Base-by-base conservation (phyloP, 2,888 invertebrate genomes). In the Lysandra bellargus region DNA sequence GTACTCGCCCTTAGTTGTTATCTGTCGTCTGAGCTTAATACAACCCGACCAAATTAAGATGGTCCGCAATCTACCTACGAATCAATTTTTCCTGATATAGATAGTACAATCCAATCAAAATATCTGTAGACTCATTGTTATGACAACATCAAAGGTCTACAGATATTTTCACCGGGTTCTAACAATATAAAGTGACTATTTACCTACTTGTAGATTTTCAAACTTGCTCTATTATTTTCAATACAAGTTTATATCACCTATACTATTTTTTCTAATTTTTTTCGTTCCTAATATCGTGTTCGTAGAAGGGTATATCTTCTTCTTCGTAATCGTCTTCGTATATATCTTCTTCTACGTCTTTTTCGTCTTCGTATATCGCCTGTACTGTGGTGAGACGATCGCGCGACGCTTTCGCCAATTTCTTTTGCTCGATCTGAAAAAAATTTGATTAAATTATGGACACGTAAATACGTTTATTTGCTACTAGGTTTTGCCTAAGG, bases 381-480 rank as follows among this genome's bases (percentile, higher is more conserved):
- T 82, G 80, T n/a, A 83, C 7, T 12, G 85, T 84, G 33, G 87
- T 83, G 7, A 84, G 86, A 1, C 85, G 79, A 17, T 86, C 86
- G 4, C 86, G 87, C 77, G 87, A 80, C 78, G 88, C 86, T 79
- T 90, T 92, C 17, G 86, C 84, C 1, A 92, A 83, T 82, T 91
- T 92, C 80, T 89, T 91, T 82, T 92, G 90, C 57, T 88, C 85
- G 30, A 93, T 91, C 94, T 94, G 85, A 4, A 87, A 88, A 80
- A 9, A 64, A 80, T 80, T 17, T 5, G 77, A 75, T 60, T 5
- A 14, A 14, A 23, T 61, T n/a, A 61, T n/a, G 4, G 7, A 61
- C 60, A 61, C n/a, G 2, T 53, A 14, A 0, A 1, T 53, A 44
- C 44, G 7, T 44, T 44, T 44, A 40, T 44, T 44, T 44, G 9